These are phyloP conservation scores for Spea multiplicata DNA, from an alignment of 2,113 vertebrate genomes.

Conservation along the genomic window DNA sequence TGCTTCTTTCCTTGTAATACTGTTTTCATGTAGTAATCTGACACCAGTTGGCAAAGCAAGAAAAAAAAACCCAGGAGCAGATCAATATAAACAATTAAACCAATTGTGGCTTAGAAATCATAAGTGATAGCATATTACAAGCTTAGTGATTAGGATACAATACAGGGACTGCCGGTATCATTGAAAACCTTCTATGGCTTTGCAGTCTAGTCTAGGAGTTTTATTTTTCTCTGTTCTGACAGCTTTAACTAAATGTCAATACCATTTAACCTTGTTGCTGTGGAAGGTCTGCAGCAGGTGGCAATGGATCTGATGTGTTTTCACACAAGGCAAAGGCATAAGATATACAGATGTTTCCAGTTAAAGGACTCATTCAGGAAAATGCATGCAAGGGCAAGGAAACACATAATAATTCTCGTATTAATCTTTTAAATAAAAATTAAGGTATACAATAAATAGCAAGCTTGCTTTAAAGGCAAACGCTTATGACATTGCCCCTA, in stretches of 20 bases:
- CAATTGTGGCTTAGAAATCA: neutral
- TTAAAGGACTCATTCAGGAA: slow-evolving; percentile 29
- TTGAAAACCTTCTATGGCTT: slow-evolving; percentile 2
- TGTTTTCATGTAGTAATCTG: neutral
- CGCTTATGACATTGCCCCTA: too few species aligned
- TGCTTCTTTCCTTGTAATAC: too few species aligned
- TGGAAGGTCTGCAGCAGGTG: slow-evolving; percentile 34
- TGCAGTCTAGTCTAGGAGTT: slow-evolving; percentile 2
- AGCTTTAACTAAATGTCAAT: slow-evolving; percentile 47
- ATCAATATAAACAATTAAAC: neutral
- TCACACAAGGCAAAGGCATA: slow-evolving; percentile 26
- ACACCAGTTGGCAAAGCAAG: neutral
- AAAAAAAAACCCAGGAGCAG: neutral
- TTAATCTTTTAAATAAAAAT: neutral
- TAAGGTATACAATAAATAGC: too few species aligned
- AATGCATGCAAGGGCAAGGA: slow-evolving; percentile 8
- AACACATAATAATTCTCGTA: slow-evolving; percentile 1
- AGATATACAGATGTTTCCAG: slow-evolving; percentile 23
- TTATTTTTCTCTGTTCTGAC: slow-evolving; percentile 44
- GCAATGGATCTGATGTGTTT: slow-evolving; percentile 34
- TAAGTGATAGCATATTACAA: neutral
- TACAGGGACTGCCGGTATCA: neutral
- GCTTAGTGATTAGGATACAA: neutral
- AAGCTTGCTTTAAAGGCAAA: too few species aligned
- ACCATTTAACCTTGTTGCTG: slow-evolving; percentile 43